phyloP scores from a whole-genome alignment of 2,113 vertebrate genomes.

The Turnix velox region DNA sequence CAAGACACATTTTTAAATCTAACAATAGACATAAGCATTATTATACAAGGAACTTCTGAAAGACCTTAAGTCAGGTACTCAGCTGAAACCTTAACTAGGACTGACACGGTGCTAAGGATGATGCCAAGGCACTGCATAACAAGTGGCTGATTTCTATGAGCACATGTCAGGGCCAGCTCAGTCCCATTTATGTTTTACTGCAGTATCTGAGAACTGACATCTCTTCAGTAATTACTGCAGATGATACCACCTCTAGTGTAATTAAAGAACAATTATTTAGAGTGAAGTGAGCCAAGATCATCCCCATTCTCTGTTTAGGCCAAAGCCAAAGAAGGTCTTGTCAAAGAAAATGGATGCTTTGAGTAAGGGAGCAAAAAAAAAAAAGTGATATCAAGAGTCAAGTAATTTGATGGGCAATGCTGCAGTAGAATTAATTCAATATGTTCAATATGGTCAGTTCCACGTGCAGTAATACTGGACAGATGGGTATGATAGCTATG shows the following conservation, averaged over 20 bases:
- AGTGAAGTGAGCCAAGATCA: slow-evolving; percentile 77
- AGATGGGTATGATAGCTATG: slow-evolving; percentile 44
- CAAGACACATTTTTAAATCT: neutral
- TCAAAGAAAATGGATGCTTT: slow-evolving; percentile 78
- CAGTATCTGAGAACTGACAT: slow-evolving; percentile 77
- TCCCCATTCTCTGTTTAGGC: slow-evolving; percentile 73
- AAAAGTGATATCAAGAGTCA: slow-evolving; percentile 39
- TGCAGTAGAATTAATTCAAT: slow-evolving; percentile 54
- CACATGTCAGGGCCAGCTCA: slow-evolving; percentile 23
- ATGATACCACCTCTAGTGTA: slow-evolving; percentile 82
- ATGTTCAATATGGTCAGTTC: slow-evolving; percentile 58
- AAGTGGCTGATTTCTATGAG: neutral
- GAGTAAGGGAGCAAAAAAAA: slow-evolving; percentile 68
- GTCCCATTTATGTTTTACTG: slow-evolving; percentile 69
- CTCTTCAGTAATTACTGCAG: slow-evolving; percentile 82
- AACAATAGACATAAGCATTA: neutral
- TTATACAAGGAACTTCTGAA: neutral
- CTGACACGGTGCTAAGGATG: neutral
- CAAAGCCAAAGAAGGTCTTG: slow-evolving; percentile 72
- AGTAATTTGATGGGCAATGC: slow-evolving; percentile 50
- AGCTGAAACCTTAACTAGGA: neutral
- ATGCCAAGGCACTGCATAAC: neutral
- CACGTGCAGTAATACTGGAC: slow-evolving; percentile 28
- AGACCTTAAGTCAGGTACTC: neutral
- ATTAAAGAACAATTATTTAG: slow-evolving; percentile 86